These are phyloP conservation scores for Xestia c-nigrum DNA, from an alignment of 2,888 invertebrate genomes.

Conservation along the genomic window DNA sequence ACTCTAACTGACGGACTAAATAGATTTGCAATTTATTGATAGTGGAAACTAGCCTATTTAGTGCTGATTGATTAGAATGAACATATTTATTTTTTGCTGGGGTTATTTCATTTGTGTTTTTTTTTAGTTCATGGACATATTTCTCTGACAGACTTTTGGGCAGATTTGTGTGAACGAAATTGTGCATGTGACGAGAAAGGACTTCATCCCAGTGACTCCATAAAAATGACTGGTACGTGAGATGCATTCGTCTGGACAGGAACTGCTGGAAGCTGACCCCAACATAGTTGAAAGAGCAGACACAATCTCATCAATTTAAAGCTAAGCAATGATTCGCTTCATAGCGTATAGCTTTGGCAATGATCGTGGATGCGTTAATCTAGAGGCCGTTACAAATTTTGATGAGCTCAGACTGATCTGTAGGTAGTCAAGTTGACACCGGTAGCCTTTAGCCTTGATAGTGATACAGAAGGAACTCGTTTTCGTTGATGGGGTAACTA, in stretches of 20 bases:
- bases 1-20: too few species aligned
- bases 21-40: too few species aligned
- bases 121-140: background rate
- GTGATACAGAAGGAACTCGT: conserved; percentile 26
- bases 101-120: too few species aligned
- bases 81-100: background rate
- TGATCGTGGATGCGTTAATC: background rate
- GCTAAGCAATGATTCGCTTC: background rate
- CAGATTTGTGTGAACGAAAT: background rate
- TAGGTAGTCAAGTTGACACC: background rate
- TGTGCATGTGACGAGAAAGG: too few species aligned
- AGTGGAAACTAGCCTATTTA: too few species aligned
- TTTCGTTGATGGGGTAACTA: conserved; percentile 12
- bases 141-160: background rate
- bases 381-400: background rate
- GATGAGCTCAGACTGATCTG: background rate
- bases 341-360: background rate
- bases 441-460: background rate
- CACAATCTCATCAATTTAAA: background rate
- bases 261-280: background rate
- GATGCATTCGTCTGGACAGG: background rate
- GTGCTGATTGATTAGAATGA: background rate
- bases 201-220: too few species aligned
- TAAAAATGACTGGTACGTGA: background rate
- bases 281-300: background rate